Conservation (phyloP, 30 jellyfish, hydroid and myxozoan species). For the Turritopsis dohrnii region DNA sequence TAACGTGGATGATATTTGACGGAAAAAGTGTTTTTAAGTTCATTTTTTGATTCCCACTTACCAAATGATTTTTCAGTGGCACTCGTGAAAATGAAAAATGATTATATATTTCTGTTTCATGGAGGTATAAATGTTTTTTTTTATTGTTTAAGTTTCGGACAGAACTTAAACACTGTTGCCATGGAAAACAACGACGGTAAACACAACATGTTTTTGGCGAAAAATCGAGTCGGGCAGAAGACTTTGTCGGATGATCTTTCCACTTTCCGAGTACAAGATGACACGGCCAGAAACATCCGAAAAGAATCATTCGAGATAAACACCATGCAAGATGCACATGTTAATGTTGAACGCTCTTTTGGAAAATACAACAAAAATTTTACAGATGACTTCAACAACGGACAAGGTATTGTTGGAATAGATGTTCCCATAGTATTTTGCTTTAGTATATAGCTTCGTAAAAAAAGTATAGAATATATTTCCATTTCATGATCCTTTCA, state of each 20-base stretch:
- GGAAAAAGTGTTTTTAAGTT: no score
- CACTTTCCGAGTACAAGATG: background rate
- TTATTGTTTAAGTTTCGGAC: background rate
- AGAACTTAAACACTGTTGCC: background rate
- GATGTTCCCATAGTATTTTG: no score
- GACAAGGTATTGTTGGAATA: no score
- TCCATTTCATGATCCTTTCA: no score
- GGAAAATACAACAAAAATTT: background rate
- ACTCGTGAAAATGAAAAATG: background rate
- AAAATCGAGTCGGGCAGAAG: no score
- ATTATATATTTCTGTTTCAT: background rate
- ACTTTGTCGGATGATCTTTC: no score
- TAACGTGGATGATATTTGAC: background rate
- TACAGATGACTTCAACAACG: background rate
- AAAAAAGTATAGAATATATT: no score
- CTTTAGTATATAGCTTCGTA: no score
- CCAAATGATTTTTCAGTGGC: background rate
- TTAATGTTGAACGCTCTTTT: background rate
- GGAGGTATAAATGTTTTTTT: background rate
- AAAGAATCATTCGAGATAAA: background rate
- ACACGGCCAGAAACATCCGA: background rate
- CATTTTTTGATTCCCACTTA: no score
- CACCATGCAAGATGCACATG: background rate
- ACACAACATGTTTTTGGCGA: no score
- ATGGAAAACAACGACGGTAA: background rate